Evolutionary conservation across 2,113 vertebrate genomes (phyloP).

Genomic region (Serinus canaria): DNA sequence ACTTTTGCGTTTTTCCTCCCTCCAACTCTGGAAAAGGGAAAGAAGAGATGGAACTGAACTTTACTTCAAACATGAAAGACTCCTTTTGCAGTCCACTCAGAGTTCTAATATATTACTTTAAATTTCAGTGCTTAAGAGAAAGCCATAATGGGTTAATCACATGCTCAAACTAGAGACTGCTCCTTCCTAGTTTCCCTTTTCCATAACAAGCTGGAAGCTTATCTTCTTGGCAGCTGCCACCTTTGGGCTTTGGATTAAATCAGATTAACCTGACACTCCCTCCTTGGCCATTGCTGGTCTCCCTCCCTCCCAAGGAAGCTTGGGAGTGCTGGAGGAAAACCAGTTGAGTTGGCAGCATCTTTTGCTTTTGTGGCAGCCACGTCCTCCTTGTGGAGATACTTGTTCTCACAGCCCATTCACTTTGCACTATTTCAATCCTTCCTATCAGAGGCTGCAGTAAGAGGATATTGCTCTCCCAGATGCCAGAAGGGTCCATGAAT

Average conservation of each 20-base stretch:
- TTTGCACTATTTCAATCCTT: neutral
- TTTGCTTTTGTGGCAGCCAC: neutral
- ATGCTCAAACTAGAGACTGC: neutral
- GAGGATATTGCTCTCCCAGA: neutral
- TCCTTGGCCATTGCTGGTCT: neutral
- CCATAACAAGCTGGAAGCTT: neutral
- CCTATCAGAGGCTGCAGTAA: neutral
- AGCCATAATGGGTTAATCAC: neutral
- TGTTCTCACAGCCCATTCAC: neutral
- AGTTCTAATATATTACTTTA: neutral
- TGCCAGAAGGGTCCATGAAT: constrained; percentile 49
- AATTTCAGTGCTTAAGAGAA: neutral
- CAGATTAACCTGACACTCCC: neutral
- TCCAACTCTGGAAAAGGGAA: neutral
- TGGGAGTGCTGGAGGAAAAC: neutral
- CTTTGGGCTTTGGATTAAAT: neutral
- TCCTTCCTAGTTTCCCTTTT: neutral
- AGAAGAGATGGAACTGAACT: neutral
- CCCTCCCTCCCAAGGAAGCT: neutral
- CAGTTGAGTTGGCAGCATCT: neutral
- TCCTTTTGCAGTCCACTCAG: neutral
- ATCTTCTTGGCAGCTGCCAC: neutral
- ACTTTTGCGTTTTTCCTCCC: neutral
- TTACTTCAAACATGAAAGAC: neutral
- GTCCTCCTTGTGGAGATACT: neutral